These are phyloP conservation scores for Acropternis orthonyx DNA, from an alignment of 2,797 vertebrate genomes.

Conservation along the genomic window DNA sequence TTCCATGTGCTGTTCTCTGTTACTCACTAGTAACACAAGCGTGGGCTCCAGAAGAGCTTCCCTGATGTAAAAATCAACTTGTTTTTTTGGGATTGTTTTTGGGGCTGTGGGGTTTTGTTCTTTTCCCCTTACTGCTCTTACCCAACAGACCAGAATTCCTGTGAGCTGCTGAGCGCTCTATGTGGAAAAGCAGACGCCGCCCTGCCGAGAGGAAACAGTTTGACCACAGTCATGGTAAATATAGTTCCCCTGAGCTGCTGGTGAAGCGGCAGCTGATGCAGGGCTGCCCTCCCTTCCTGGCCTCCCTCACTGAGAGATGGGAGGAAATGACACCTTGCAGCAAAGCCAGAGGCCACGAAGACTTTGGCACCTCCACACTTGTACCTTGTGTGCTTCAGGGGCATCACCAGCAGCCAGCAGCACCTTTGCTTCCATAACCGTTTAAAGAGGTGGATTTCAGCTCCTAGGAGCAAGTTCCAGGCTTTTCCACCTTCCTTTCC, in stretches of 20 bases:
- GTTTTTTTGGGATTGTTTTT: neutral
- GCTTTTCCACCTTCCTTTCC: fast-evolving
- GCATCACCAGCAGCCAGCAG: neutral
- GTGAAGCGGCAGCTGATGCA: neutral
- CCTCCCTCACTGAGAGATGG: neutral
- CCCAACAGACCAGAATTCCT: neutral
- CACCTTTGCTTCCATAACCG: fast-evolving
- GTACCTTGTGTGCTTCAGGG: fast-evolving
- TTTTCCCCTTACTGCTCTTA: fast-evolving
- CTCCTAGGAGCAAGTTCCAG: neutral
- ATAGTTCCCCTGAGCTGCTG: neutral
- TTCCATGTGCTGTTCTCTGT: neutral
- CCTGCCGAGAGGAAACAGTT: conserved; percentile 37
- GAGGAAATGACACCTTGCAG: neutral
- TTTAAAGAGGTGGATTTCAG: neutral
- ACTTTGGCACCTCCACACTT: neutral
- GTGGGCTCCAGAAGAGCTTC: neutral
- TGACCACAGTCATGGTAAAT: neutral
- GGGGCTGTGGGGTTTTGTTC: neutral
- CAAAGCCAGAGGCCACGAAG: neutral
- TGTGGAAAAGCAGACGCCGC: neutral
- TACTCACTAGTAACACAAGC: neutral
- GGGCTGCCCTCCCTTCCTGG: neutral
- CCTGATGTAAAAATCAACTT: neutral
- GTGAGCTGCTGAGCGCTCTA: neutral